These are phyloP conservation scores for Apotomis capreana DNA, from an alignment of 2,888 invertebrate species.

Conservation along the genomic window DNA sequence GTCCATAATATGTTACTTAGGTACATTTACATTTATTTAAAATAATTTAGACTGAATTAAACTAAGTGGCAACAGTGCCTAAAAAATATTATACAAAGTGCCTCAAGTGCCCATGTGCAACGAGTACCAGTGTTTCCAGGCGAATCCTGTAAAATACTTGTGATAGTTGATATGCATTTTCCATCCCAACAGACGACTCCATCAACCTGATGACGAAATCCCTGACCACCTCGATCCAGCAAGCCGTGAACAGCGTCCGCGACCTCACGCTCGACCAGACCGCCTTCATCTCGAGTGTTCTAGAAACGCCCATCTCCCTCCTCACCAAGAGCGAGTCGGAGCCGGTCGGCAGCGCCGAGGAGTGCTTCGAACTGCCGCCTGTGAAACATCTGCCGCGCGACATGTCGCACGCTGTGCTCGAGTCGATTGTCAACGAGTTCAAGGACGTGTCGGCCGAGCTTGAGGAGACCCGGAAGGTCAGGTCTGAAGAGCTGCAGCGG, in stretches of 20 bases:
- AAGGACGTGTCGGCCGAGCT: slow-evolving; percentile 66
- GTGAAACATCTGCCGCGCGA: slow-evolving; percentile 78
- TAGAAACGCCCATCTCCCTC: slow-evolving; percentile 71
- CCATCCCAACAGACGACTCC: slow-evolving; percentile 63
- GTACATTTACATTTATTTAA: too few species aligned
- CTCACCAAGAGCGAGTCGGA: slow-evolving; percentile 65
- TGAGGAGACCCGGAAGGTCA: slow-evolving; percentile 63
- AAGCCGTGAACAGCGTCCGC: slow-evolving; percentile 74
- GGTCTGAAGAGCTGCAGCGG: slow-evolving; percentile 66
- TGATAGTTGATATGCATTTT: not conserved
- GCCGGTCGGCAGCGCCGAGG: slow-evolving; percentile 85
- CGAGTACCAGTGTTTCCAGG: too few species aligned
- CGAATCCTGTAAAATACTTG: too few species aligned
- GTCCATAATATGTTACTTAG: too few species aligned
- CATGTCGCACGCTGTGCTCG: slow-evolving; percentile 70
- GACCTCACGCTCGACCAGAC: slow-evolving; percentile 72
- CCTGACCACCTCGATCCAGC: slow-evolving; percentile 71
- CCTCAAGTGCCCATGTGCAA: too few species aligned
- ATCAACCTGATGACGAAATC: slow-evolving; percentile 74
- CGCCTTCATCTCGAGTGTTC: slow-evolving; percentile 71
- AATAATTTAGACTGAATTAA: too few species aligned
- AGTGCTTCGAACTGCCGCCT: slow-evolving; percentile 88
- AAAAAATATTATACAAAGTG: too few species aligned
- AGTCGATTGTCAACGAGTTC: slow-evolving; percentile 76
- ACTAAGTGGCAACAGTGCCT: too few species aligned